phyloP scores from a whole-genome alignment of 2,888 invertebrate genomes.

The Sclerodermus sp. region DNA sequence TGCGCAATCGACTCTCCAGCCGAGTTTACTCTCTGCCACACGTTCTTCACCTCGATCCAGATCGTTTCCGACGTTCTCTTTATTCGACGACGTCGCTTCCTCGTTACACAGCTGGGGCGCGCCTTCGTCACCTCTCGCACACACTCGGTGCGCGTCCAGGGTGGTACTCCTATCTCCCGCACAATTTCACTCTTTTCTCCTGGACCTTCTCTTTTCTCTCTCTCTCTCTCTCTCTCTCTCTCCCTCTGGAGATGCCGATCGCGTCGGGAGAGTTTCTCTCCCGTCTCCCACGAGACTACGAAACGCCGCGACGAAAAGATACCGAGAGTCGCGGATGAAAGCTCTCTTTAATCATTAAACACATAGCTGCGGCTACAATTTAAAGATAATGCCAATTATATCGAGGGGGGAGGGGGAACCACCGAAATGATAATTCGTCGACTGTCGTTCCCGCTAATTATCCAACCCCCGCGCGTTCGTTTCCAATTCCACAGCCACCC shows the following conservation, averaged over 20 bases:
- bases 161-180: too few relatives aligned
- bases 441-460: conserved; percentile 42
- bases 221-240: conserved; percentile 4
- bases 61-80: too few relatives aligned
- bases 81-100: too few relatives aligned
- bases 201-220: neutral
- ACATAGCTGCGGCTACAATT: conserved; percentile 44
- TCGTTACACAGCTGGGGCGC: too few relatives aligned
- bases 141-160: too few relatives aligned
- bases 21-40: too few relatives aligned
- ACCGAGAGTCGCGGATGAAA: conserved; percentile 42
- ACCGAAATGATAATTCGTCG: conserved; percentile 50
- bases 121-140: too few relatives aligned
- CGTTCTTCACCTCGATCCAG: too few relatives aligned
- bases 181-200: neutral
- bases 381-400: conserved; percentile 52
- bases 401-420: conserved; percentile 47
- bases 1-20: too few relatives aligned
- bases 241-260: neutral
- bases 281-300: conserved; percentile 46
- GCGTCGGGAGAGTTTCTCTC: conserved; percentile 11
- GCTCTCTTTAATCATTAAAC: conserved; percentile 53
- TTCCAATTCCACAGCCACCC: neutral
- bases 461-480: conserved; percentile 27
- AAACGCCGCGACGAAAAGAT: conserved; percentile 39